Evolutionary conservation across 2,113 vertebrate species (phyloP), one percentile per base, ranked within the genome.

Genomic region (Poicephalus meyeri): DNA sequence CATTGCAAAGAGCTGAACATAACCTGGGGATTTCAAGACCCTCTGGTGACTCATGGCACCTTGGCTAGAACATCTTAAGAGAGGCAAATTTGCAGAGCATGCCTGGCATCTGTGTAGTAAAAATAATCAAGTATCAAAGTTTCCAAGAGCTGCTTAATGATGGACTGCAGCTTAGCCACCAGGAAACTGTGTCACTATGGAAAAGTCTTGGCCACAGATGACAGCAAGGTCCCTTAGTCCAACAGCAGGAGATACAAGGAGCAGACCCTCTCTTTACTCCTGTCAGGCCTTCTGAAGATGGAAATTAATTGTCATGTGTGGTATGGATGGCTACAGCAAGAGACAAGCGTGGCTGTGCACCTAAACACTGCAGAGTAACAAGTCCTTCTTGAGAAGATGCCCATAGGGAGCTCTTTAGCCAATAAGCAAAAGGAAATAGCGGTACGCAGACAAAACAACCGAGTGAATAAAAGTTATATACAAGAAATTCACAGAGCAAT

Each of bases 391-490:
- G 20, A 42, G 35, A 33, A 76, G 25, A 19, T 58, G 39, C 13
- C 76, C 58, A 52, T 0, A 3, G 14, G 29, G 24, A 69, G 41
- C 17, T 49, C 25, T 80, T 33, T 24, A n/a, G 41, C 47, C 1
- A 2, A 28, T 3, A 58, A 44, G 23, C 41, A 81, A 61, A 56
- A 58, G 26, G 8, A 8, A 63, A 81, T 39, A 20, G 0, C 29
- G 47, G 35, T 16, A 12, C 0, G 0, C 12, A 72, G 35, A 5
- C 5, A 3, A 80, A 89, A 80, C 0, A 0, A 74, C 23, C 4
- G 42, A 61, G n/a, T 13, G 5, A 88, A 87, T 26, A 8, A 28
- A 71, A 79, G 26, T 49, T 31, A 50, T 5, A 50, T 21, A 56
- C 23, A 85, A 82, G 46, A 39, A 85, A 70, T 53, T 79, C 46